phyloP scores from a whole-genome alignment of 2,888 invertebrate species.

The Pseudococcus jackbeardsleyi region DNA sequence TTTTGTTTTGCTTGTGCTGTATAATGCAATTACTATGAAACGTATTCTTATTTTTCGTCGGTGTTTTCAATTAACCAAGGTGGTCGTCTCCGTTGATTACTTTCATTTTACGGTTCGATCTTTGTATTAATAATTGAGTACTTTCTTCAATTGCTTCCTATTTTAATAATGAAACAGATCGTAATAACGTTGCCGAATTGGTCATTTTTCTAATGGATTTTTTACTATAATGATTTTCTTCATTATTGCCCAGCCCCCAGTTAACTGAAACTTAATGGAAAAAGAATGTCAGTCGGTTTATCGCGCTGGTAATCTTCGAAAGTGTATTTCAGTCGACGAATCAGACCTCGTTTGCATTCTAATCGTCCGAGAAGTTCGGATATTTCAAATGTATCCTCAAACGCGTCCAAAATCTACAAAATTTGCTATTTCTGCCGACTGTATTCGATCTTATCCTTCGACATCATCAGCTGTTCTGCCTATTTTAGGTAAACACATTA shows the following conservation, averaged over 20 bases:
- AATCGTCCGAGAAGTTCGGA: neutral
- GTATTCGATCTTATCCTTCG: neutral
- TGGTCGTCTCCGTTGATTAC: neutral
- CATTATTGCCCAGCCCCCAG: neutral
- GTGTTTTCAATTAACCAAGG: neutral
- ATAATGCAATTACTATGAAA: slow-evolving; percentile 54
- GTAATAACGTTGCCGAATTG: neutral
- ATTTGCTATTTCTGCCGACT: neutral
- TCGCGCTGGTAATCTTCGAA: neutral
- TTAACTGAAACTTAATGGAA: neutral
- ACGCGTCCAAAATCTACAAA: neutral
- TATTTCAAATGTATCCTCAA: neutral
- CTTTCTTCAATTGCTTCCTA: neutral
- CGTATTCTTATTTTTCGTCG: slow-evolving; percentile 29
- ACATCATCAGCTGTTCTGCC: neutral
- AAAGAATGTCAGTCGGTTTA: neutral
- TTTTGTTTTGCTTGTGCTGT: slow-evolving; percentile 61
- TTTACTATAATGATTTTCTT: slow-evolving; percentile 3
- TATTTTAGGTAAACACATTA: neutral
- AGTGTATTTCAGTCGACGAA: neutral
- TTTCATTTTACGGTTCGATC: neutral
- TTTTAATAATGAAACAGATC: slow-evolving; percentile 15
- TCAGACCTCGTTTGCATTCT: neutral
- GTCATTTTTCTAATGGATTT: slow-evolving; percentile 14
- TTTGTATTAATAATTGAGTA: neutral